Evolutionary conservation across 2,797 vertebrate genomes (phyloP).

Genomic region (Fundulus diaphanus): DNA sequence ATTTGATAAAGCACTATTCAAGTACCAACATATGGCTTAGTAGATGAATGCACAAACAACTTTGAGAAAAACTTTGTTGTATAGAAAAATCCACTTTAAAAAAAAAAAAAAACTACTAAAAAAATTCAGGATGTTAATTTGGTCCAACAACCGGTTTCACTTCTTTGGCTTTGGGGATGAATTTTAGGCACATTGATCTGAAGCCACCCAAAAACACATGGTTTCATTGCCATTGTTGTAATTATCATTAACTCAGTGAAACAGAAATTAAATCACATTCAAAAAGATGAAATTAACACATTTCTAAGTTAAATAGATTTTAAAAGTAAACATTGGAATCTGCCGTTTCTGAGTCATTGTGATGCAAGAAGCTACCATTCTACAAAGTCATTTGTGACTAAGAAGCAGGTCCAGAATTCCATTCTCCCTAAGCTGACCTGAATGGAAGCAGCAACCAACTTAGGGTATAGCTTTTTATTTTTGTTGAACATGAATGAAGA

Average conservation of each 20-base stretch:
- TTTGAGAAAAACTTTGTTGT: no score
- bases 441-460: background rate
- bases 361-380: background rate
- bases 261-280: background rate
- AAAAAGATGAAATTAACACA: background rate
- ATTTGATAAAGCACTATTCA: no score
- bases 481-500: background rate
- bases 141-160: background rate
- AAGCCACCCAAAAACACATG: background rate
- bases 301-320: background rate
- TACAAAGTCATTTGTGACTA: background rate
- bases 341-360: background rate
- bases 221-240: background rate
- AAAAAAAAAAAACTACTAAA: no score
- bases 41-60: no score
- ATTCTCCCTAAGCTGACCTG: background rate
- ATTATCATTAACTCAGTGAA: background rate
- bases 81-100: no score
- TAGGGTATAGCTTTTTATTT: background rate
- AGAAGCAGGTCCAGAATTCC: background rate
- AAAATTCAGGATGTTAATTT: background rate
- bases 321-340: slow-evolving; percentile 1
- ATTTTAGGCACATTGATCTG: background rate
- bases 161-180: background rate
- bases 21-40: no score